Conservation (phyloP, 2,888 invertebrate species). For the Habroteleia sp. region DNA sequence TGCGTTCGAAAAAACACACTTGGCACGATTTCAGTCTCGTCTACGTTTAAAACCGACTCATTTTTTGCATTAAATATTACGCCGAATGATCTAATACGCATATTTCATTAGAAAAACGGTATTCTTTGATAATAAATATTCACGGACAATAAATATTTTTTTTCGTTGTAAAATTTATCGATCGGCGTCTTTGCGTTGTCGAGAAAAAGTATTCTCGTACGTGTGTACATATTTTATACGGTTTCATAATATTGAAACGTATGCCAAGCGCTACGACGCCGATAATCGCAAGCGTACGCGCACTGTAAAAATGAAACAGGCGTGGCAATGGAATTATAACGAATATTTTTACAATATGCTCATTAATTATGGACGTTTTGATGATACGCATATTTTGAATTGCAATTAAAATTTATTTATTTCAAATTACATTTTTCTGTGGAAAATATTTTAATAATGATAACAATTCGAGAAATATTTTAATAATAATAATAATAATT, state of each 20-base stretch:
- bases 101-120: too few species aligned
- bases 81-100: too few species aligned
- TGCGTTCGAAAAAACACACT: not conserved
- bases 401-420: too few species aligned
- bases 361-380: not conserved
- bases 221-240: slow-evolving; percentile 26
- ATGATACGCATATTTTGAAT: too few species aligned
- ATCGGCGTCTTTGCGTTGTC: slow-evolving; percentile 7
- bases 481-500: too few species aligned
- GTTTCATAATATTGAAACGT: slow-evolving; percentile 36
- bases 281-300: slow-evolving; percentile 26
- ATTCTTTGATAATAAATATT: too few species aligned
- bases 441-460: too few species aligned
- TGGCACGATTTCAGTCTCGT: not conserved
- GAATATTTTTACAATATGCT: not conserved
- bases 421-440: too few species aligned
- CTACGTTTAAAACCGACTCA: not conserved
- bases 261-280: slow-evolving; percentile 22
- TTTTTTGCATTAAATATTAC: not conserved
- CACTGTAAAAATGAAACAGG: slow-evolving; percentile 14
- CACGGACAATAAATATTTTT: not conserved
- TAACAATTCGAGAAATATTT: too few species aligned
- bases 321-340: slow-evolving; percentile 8
- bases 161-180: slow-evolving; percentile 8
- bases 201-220: slow-evolving; percentile 17